phyloP scores from a whole-genome alignment of 2,113 vertebrate species.

The Nannobrachium achirus region DNA sequence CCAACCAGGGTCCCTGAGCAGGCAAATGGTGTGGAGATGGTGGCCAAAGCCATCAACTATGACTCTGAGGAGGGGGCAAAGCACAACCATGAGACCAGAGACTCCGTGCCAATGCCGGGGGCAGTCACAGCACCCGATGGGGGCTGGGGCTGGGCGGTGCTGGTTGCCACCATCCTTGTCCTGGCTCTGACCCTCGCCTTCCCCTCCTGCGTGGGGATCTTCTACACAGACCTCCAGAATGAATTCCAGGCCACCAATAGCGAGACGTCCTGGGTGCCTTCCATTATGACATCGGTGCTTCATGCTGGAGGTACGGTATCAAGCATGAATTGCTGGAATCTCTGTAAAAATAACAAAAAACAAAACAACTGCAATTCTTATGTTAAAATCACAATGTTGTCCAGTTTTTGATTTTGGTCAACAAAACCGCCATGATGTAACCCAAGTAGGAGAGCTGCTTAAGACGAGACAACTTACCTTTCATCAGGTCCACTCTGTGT shows the following conservation, averaged over 20 bases:
- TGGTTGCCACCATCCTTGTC: constrained; percentile 82
- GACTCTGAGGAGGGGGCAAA: constrained; percentile 47
- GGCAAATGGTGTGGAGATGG: constrained; percentile 30
- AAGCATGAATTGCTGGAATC: no score
- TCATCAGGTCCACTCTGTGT: no score
- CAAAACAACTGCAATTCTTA: no score
- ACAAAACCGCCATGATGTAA: no score
- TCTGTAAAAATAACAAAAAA: no score
- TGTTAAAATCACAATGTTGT: no score
- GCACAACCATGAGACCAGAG: neutral
- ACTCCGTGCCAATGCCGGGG: neutral
- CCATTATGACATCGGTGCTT: constrained; percentile 88
- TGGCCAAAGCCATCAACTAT: constrained; percentile 17
- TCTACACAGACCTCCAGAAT: constrained; percentile 89
- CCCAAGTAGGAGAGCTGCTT: no score
- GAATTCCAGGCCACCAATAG: constrained; percentile 91
- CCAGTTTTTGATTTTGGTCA: no score
- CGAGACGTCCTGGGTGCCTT: constrained; percentile 92
- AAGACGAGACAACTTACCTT: no score
- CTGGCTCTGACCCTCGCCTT: constrained; percentile 88
- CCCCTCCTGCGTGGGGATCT: constrained; percentile 86
- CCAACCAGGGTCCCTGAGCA: constrained; percentile 9
- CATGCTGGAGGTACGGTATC: constrained; percentile 84
- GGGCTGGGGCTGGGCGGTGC: constrained; percentile 92
- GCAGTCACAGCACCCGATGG: constrained; percentile 71